These are phyloP conservation scores for Leptopterna dolabrata DNA, from an alignment of 2,888 invertebrate genomes.

Conservation along the genomic window DNA sequence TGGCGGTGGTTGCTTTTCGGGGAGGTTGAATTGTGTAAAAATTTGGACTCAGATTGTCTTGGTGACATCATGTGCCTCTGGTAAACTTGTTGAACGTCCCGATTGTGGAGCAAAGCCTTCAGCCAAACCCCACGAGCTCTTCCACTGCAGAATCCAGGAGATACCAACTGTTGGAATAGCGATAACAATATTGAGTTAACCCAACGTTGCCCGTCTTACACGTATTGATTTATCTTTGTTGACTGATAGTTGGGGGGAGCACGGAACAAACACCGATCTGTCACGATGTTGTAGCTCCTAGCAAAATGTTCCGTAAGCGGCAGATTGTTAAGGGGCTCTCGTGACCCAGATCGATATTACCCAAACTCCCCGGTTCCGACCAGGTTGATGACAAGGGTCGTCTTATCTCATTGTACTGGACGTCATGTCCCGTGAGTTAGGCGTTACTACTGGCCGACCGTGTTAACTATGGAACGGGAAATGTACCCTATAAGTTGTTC, in stretches of 20 bases:
- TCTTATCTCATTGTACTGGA: neutral
- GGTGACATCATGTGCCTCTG: no score
- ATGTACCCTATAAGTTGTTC: no score
- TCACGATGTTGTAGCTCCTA: neutral
- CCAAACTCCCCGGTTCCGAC: neutral
- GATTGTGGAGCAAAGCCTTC: no score
- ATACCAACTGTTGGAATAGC: neutral
- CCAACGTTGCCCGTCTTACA: neutral
- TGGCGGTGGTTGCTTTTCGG: no score
- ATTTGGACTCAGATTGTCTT: no score
- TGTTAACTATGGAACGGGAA: neutral
- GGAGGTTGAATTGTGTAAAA: no score
- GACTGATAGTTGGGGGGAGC: neutral
- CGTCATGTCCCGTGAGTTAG: neutral
- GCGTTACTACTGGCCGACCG: neutral
- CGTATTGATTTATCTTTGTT: slow-evolving; percentile 5
- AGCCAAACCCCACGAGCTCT: no score
- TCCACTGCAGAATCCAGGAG: no score
- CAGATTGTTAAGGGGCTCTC: neutral
- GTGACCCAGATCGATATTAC: neutral
- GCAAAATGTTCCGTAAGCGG: neutral
- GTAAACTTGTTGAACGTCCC: no score
- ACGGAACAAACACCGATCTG: neutral
- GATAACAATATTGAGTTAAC: neutral
- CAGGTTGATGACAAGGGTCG: neutral